These are phyloP conservation scores for Cyanocitta stelleri DNA, from an alignment of 2,113 vertebrate species.

Conservation along the genomic window DNA sequence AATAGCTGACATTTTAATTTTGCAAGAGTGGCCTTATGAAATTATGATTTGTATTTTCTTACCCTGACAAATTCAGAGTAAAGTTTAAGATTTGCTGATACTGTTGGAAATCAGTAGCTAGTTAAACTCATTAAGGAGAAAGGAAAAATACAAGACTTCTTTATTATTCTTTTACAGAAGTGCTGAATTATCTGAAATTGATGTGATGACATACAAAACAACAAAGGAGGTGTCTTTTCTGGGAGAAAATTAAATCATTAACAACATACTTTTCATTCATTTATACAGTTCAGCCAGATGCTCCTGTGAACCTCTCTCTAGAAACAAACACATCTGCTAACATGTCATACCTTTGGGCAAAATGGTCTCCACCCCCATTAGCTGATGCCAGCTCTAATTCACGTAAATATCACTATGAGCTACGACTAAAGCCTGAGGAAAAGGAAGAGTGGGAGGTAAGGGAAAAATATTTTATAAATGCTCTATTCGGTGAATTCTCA, in stretches of 20 bases:
- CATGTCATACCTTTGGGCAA: slow-evolving; percentile 74
- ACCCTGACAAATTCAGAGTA: background rate
- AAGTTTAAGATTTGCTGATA: background rate
- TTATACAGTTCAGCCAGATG: slow-evolving; percentile 82
- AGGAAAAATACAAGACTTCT: background rate
- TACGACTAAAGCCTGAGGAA: slow-evolving; percentile 79
- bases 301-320: slow-evolving; percentile 79
- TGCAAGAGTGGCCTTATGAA: background rate
- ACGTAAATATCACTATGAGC: slow-evolving; percentile 82
- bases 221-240: background rate
- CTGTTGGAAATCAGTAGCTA: background rate
- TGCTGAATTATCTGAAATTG: background rate
- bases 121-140: background rate
- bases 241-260: background rate
- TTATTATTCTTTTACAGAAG: background rate
- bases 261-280: slow-evolving; percentile 31
- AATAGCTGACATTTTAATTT: background rate
- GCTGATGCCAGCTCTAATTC: slow-evolving; percentile 80
- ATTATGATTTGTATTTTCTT: background rate
- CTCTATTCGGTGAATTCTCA: background rate
- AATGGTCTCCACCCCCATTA: slow-evolving; percentile 80
- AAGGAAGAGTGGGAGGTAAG: slow-evolving; percentile 86
- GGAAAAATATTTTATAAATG: background rate
- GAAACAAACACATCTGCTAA: slow-evolving; percentile 56
- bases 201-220: background rate